Conservation (phyloP, 2,113 vertebrate genomes). For the Balaeniceps rex region DNA sequence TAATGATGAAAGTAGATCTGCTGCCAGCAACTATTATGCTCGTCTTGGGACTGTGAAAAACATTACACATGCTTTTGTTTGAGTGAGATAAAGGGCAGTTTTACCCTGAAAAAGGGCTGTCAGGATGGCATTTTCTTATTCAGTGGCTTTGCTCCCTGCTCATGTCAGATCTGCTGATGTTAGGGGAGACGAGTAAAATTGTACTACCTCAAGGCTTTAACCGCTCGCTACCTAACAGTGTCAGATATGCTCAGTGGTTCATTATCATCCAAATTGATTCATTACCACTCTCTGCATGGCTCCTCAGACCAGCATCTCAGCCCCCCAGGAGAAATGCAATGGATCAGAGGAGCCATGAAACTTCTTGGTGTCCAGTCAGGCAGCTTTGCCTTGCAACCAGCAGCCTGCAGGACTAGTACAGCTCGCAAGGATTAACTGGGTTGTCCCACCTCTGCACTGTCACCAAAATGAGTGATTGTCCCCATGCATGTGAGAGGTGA, state of each 20-base stretch:
- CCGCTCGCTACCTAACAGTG: background rate
- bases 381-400: background rate
- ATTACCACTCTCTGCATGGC: background rate
- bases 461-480: background rate
- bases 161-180: background rate
- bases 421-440: accelerated
- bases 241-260: background rate
- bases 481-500: background rate
- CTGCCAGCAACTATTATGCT: slow-evolving; percentile 7
- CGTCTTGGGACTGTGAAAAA: background rate
- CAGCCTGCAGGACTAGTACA: background rate
- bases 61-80: background rate
- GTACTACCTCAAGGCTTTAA: background rate
- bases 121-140: background rate
- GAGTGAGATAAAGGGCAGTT: background rate
- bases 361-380: background rate
- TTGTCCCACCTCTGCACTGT: background rate
- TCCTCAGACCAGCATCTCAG: background rate
- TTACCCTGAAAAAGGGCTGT: background rate
- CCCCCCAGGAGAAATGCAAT: background rate
- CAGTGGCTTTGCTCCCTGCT: background rate
- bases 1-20: slow-evolving; percentile 1
- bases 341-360: background rate
- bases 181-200: background rate
- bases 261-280: background rate